These are phyloP conservation scores for Strongylocentrotus purpuratus DNA, from an alignment of 35 echinoderm and acorn worm species.

Conservation along the genomic window DNA sequence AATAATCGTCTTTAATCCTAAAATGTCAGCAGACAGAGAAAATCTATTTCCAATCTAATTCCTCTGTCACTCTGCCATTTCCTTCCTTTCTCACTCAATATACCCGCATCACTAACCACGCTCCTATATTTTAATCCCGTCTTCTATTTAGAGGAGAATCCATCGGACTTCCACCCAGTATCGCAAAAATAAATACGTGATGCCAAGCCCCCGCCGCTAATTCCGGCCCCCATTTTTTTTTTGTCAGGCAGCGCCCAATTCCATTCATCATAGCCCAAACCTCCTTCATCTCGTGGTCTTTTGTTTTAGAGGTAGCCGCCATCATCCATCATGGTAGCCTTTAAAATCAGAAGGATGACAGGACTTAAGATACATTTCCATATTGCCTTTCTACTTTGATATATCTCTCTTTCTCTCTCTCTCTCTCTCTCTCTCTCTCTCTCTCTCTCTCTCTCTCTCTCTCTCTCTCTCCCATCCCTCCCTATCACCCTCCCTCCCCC, in stretches of 20 bases:
- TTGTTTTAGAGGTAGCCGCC: slow-evolving; percentile 18
- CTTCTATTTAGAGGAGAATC: background rate
- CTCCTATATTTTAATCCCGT: background rate
- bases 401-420: background rate
- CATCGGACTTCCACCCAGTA: background rate
- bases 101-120: background rate
- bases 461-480: background rate
- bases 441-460: background rate
- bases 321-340: background rate
- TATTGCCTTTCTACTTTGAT: background rate
- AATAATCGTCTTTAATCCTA: background rate
- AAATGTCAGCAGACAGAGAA: background rate
- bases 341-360: background rate
- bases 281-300: background rate
- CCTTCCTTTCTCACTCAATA: background rate
- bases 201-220: background rate
- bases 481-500: too few species aligned
- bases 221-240: background rate
- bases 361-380: background rate
- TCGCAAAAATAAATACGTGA: slow-evolving; percentile 18
- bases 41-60: slow-evolving; percentile 12
- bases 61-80: background rate
- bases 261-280: background rate
- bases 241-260: background rate
- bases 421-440: background rate